Conservation (phyloP, 2,888 invertebrate species). For the Axea sp. region DNA sequence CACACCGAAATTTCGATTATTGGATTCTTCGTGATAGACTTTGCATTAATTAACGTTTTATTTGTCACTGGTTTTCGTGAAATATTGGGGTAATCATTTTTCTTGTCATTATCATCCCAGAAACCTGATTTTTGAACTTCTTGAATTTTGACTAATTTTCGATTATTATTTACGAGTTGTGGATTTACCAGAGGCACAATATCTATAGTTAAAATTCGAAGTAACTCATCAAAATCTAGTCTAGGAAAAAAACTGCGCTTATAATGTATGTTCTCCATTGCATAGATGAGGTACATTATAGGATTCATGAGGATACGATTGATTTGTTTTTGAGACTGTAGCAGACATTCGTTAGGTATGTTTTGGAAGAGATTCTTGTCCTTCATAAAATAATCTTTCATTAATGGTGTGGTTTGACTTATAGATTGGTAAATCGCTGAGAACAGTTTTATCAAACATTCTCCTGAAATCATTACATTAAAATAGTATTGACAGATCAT, state of each 20-base stretch:
- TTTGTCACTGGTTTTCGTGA: slow-evolving; percentile 61
- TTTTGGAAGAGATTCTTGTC: slow-evolving; percentile 87
- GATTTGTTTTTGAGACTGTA: slow-evolving; percentile 84
- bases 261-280: slow-evolving; percentile 85
- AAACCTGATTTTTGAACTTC: too few species aligned
- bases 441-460: slow-evolving; percentile 83
- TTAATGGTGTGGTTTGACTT: slow-evolving; percentile 80
- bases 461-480: slow-evolving; percentile 79
- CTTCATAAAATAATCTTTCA: slow-evolving; percentile 87
- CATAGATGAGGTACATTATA: slow-evolving; percentile 85
- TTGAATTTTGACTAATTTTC: too few species aligned
- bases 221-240: slow-evolving; percentile 82
- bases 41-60: slow-evolving; percentile 69
- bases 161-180: slow-evolving; percentile 8
- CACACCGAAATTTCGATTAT: slow-evolving; percentile 75
- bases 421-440: slow-evolving; percentile 83
- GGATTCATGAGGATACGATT: slow-evolving; percentile 86
- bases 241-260: slow-evolving; percentile 84
- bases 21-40: slow-evolving; percentile 69
- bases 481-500: background rate
- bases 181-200: slow-evolving; percentile 76
- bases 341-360: slow-evolving; percentile 83
- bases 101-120: slow-evolving; percentile 67
- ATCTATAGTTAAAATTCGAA: slow-evolving; percentile 82
- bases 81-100: slow-evolving; percentile 47